Percentiles rank a stretch among this genome's conserved stretches.
Conservation (phyloP, 2,113 vertebrate genomes). For the Danio rerio region GRCz12tu NC_133194.1:4780001-4780500, state of each 20-base stretch:
- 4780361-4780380: too few relatives aligned
- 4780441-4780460: too few relatives aligned
- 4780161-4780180: not conserved
- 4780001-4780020: not conserved
- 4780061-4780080: not conserved
- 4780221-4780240: slow-evolving; percentile 11
- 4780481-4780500: too few relatives aligned
- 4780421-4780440: too few relatives aligned
- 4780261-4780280: not conserved
- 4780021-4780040: not conserved
- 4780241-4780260: not conserved
- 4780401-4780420: too few relatives aligned
- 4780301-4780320: not conserved
- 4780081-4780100: not conserved
- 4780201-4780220: not conserved
- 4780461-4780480: too few relatives aligned
- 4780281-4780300: not conserved
- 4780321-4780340: too few relatives aligned
- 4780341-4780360: too few relatives aligned
- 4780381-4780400: too few relatives aligned
- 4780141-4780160: not conserved
- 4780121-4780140: not conserved
- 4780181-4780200: not conserved
- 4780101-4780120: not conserved
- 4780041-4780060: not conserved